These are phyloP conservation scores for Sciurus vulgaris DNA, from an alignment of 2,797 vertebrate species.

Conservation along the genomic window DNA sequence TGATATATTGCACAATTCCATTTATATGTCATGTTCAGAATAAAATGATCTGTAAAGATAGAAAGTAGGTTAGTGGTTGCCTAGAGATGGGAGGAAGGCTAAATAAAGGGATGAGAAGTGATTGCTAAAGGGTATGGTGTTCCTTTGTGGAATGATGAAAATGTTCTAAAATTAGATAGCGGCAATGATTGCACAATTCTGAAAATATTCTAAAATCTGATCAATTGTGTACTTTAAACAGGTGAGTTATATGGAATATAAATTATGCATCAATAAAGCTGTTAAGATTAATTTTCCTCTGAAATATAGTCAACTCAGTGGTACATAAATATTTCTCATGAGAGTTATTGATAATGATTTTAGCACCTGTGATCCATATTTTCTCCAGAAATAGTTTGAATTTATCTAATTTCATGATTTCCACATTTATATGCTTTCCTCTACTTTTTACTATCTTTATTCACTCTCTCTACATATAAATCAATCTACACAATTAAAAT, in stretches of 20 bases:
- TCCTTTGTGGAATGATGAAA: conserved; percentile 28
- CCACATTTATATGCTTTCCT: not conserved
- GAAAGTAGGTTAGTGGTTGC: not conserved
- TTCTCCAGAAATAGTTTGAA: not conserved
- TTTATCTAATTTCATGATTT: conserved; percentile 28
- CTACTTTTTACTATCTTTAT: not conserved
- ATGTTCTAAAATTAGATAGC: conserved; percentile 24
- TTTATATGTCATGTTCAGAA: not conserved
- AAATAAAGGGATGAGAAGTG: not conserved
- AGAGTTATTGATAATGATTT: not conserved
- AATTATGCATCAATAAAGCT: conserved; percentile 24
- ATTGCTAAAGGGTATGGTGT: not conserved
- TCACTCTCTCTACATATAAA: not conserved
- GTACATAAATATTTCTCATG: not conserved
- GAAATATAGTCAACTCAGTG: conserved; percentile 5
- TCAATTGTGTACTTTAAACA: not conserved
- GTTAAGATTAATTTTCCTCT: conserved; percentile 2
- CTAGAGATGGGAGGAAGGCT: not conserved
- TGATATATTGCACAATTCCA: not conserved
- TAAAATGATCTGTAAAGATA: not conserved
- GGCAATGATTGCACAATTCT: not conserved
- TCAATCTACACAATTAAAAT: conserved; percentile 40
- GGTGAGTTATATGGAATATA: not conserved
- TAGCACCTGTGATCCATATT: not conserved
- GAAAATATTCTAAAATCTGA: not conserved